Conservation (phyloP, 1,140 invertebrate genomes). For the Parasteatoda tepidariorum region DNA sequence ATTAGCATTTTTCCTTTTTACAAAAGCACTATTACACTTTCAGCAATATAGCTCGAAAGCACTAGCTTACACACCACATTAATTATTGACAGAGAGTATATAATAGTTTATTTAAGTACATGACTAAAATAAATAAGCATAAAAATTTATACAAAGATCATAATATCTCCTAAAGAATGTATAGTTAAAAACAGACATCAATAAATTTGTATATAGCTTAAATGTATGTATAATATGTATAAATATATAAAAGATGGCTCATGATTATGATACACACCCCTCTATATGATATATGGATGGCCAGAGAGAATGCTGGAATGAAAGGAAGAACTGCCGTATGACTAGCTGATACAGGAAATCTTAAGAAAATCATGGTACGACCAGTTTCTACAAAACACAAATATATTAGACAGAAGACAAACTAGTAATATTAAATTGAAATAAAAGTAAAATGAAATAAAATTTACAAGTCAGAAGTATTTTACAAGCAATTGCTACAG, state of each 20-base stretch:
- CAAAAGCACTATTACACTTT: too few species aligned
- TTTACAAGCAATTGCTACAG: too few species aligned
- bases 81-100: neutral
- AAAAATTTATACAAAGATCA: neutral
- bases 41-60: too few species aligned
- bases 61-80: neutral
- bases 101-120: neutral
- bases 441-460: neutral
- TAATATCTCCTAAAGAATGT: too few species aligned
- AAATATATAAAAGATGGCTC: slow-evolving; percentile 1
- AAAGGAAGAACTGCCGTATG: neutral
- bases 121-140: neutral
- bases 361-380: neutral
- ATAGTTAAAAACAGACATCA: neutral
- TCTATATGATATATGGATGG: slow-evolving; percentile 51
- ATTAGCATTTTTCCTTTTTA: too few species aligned
- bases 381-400: neutral
- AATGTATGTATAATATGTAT: slow-evolving; percentile 41
- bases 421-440: neutral
- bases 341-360: neutral
- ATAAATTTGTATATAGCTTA: neutral
- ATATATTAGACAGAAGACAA: neutral
- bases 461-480: neutral
- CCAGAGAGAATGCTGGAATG: slow-evolving; percentile 17
- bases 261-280: slow-evolving; percentile 34